Evolutionary conservation across 2,888 invertebrate species (phyloP).

Genomic region (Aricia artaxerxes): DNA sequence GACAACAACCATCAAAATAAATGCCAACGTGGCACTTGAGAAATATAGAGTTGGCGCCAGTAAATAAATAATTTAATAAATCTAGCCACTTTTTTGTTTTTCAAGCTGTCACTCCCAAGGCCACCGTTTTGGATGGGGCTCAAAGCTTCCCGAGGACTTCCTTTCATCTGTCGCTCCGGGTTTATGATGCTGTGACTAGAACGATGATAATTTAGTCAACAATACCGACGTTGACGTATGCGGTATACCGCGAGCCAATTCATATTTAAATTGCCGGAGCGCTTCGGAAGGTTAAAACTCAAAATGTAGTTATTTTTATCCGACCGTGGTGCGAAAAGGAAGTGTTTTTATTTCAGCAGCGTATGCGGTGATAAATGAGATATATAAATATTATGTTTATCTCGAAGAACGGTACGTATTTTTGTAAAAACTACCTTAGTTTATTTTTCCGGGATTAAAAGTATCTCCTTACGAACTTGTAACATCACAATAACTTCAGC

Average conservation of each 20-base stretch:
- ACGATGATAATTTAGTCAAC: slow-evolving; percentile 4
- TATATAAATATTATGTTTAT: background rate
- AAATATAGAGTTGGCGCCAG: background rate
- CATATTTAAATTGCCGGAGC: background rate
- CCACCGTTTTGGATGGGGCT: background rate
- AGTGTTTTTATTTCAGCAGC: background rate
- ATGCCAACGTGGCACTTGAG: background rate
- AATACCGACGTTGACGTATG: slow-evolving; percentile 16
- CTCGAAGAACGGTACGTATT: too few relatives aligned
- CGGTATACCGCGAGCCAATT: background rate
- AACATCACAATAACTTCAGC: too few relatives aligned
- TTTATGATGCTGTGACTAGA: slow-evolving; percentile 6
- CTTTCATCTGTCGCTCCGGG: slow-evolving; percentile 8
- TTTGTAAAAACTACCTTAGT: too few relatives aligned
- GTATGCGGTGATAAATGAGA: background rate
- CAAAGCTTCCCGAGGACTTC: slow-evolving; percentile 17
- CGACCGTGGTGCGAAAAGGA: background rate
- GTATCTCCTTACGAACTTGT: too few relatives aligned
- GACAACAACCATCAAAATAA: background rate
- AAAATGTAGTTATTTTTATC: background rate
- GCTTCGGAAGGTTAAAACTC: background rate
- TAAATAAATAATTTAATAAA: background rate
- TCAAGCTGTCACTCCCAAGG: slow-evolving; percentile 1
- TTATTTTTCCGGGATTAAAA: too few relatives aligned
- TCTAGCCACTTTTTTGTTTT: background rate